These are phyloP conservation scores for Lysiphlebus fabarum DNA, from an alignment of 1,140 invertebrate genomes.

Conservation along the genomic window DNA sequence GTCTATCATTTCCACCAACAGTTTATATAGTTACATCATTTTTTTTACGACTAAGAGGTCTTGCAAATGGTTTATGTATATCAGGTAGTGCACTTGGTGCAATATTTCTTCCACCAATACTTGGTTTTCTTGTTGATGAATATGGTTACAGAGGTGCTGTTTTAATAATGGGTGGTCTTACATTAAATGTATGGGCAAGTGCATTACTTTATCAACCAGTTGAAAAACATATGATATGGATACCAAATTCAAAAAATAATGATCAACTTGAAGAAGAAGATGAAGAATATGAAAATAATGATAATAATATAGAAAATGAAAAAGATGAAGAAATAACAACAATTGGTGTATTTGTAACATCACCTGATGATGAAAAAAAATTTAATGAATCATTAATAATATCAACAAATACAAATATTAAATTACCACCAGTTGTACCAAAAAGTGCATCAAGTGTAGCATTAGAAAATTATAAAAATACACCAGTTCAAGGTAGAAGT, in stretches of 20 bases:
- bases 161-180: constrained; percentile 77
- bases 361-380: constrained; percentile 34
- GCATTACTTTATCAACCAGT: constrained; percentile 82
- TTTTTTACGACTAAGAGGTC: constrained; percentile 74
- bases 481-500: constrained; percentile 48
- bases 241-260: constrained; percentile 41
- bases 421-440: constrained; percentile 40
- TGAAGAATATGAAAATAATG: constrained; percentile 30
- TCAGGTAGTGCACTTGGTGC: constrained; percentile 83
- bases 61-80: constrained; percentile 86
- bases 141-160: constrained; percentile 79
- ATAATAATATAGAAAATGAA: constrained; percentile 35
- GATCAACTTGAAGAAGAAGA: constrained; percentile 42
- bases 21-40: constrained; percentile 90
- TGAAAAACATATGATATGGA: constrained; percentile 70
- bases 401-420: constrained; percentile 5
- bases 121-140: constrained; percentile 66
- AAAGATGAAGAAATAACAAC: constrained; percentile 25
- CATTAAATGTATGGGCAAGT: constrained; percentile 78
- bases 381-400: constrained; percentile 25
- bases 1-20: constrained; percentile 78
- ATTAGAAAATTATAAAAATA: constrained; percentile 55
- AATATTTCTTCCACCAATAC: constrained; percentile 73
- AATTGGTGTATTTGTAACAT: constrained; percentile 23
- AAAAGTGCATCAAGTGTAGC: constrained; percentile 59